Evolutionary conservation across 2,888 invertebrate species (phyloP).

Genomic region (Aphodius sticticus): DNA sequence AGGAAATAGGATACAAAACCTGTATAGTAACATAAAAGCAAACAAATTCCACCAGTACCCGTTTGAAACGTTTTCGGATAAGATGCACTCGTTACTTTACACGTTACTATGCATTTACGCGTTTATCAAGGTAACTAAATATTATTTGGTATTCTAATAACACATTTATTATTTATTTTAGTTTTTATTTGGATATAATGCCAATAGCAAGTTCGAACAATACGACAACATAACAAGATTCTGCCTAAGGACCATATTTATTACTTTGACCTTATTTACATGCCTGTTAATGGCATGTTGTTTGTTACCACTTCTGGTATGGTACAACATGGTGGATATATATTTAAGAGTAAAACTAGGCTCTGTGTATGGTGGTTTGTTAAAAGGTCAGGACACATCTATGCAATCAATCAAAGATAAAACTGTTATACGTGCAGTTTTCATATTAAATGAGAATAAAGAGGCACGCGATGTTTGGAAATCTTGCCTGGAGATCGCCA

Average conservation of each 20-base stretch:
- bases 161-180: neutral
- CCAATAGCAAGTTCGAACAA: neutral
- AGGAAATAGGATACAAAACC: neutral
- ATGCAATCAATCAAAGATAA: neutral
- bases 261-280: neutral
- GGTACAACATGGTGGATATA: neutral
- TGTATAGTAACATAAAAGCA: neutral
- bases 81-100: neutral
- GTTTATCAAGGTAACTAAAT: neutral
- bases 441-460: neutral
- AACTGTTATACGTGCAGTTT: neutral
- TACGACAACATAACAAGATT: neutral
- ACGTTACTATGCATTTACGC: neutral
- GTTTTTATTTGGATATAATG: neutral
- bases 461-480: neutral
- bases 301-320: neutral
- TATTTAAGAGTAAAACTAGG: neutral
- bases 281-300: neutral
- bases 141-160: no score
- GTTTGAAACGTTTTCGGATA: neutral
- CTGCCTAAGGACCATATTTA: neutral
- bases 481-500: neutral
- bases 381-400: neutral
- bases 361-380: neutral
- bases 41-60: neutral